Evolutionary conservation across 2,888 invertebrate species (phyloP), one percentile per base, ranked within the genome.

Genomic region (Cryptus armator): DNA sequence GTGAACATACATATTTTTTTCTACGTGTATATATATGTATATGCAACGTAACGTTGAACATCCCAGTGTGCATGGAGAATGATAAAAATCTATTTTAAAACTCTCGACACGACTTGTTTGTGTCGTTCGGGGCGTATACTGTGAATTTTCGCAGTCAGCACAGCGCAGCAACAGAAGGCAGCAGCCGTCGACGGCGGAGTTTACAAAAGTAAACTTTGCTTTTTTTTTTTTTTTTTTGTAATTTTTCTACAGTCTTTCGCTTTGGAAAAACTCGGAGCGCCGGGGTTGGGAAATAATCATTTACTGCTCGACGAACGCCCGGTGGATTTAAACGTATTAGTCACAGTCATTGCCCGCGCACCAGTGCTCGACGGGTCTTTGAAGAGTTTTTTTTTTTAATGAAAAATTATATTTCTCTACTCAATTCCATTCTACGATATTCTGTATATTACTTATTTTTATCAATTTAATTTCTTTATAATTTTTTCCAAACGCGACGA

Each of bases 1-100:
- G 9, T 37, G 7, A 5, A 37, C 7, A 37, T 37, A 9, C 9
- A 37, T 37, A 37, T 37, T 37, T 37, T 37, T 37, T 37, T 37
- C 1, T 37, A 37, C 56, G 24, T 19, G 53, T 56, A 19, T 12
- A 56, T 19, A 9, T 53, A 53, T 56, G 19, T 24, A 56, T 12
- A 37, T 37, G 37, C 37, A 37, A 37, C 37, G 37, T 37, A 37
- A 16, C n/a, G 51, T 19, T 32, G 16, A n/a, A 59, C 19, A 81
- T 70, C 37, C 12, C 68, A 3, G 24, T 48, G 24, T 16, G 78
- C 70, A 62, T 51, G 75, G 14, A 70, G 64, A 81, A 68, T 74
- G 68, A 81, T 75, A 75, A 75, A 80, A 81, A 81, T 68, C 81
- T 81, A 81, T 81, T 81, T 81, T 68, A 68, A 81, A 75, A 68